Conservation (phyloP, 2,797 vertebrate species). For the Poeciliopsis paucimaculata region DNA sequence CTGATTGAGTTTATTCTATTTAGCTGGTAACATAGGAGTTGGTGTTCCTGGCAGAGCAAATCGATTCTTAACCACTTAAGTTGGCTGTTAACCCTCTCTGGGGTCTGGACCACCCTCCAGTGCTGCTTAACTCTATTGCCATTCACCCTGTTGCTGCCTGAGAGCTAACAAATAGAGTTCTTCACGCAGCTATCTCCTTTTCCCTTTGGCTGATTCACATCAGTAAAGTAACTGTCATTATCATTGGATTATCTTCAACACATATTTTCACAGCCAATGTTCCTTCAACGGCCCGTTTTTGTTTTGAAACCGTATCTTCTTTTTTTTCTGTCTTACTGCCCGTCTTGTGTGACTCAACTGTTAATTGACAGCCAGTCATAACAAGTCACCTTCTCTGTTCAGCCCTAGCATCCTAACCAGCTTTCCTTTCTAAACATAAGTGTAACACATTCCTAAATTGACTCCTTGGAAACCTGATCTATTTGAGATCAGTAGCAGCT, state of each 20-base stretch:
- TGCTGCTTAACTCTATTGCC: constrained; percentile 66
- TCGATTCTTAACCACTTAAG: constrained; percentile 58
- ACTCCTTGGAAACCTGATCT: constrained; percentile 77
- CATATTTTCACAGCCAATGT: constrained; percentile 71
- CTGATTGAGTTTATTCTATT: constrained; percentile 49
- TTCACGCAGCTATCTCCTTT: constrained; percentile 62
- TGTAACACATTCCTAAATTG: constrained; percentile 72
- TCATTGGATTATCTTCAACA: constrained; percentile 75
- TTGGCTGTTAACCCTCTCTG: constrained; percentile 69
- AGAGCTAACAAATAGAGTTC: constrained; percentile 77
- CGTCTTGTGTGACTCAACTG: constrained; percentile 79
- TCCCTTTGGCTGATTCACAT: constrained; percentile 67
- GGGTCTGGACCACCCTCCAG: constrained; percentile 49
- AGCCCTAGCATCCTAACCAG: constrained; percentile 37
- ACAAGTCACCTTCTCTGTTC: constrained; percentile 75
- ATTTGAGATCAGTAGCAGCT: constrained; percentile 84
- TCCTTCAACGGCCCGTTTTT: constrained; percentile 66
- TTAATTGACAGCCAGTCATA: constrained; percentile 86
- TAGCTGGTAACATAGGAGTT: constrained; percentile 67
- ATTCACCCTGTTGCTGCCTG: constrained; percentile 67
- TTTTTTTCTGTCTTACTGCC: constrained; percentile 65
- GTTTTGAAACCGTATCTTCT: constrained; percentile 78
- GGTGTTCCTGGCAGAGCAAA: constrained; percentile 49
- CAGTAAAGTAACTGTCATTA: constrained; percentile 65
- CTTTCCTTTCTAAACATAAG: constrained; percentile 57